Conservation (phyloP, 2,113 vertebrate genomes). For the Tapirus terrestris region DNA sequence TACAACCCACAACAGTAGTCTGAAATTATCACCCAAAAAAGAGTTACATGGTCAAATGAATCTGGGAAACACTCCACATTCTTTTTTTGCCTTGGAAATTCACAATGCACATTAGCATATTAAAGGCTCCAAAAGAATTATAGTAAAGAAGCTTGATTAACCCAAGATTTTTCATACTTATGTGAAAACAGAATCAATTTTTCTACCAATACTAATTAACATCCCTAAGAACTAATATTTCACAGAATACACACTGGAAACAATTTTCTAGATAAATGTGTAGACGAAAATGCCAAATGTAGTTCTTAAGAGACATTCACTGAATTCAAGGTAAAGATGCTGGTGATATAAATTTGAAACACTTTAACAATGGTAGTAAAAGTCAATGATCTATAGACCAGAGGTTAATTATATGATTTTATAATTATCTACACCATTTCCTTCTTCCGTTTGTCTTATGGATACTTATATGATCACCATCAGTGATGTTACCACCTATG, state of each 20-base stretch:
- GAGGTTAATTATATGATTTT: not conserved
- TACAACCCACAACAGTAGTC: not conserved
- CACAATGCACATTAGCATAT: not conserved
- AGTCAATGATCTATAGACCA: not conserved
- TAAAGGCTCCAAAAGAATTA: constrained; percentile 25
- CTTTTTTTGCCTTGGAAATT: not conserved
- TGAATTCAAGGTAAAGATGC: not conserved
- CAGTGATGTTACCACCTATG: not conserved
- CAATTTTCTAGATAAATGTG: not conserved
- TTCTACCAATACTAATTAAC: not conserved
- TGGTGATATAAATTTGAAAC: not conserved
- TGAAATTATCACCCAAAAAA: not conserved
- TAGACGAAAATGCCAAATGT: not conserved
- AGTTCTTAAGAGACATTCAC: not conserved
- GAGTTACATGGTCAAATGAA: not conserved
- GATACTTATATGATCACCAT: not conserved
- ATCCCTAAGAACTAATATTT: not conserved
- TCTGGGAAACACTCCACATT: not conserved
- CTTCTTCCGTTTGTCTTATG: not conserved
- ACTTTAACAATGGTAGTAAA: not conserved
- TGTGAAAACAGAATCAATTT: not conserved
- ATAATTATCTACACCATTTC: not conserved
- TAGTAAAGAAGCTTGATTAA: not conserved
- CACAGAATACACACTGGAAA: not conserved
- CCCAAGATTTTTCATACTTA: not conserved